Evolutionary conservation across 2,888 invertebrate species (phyloP).

Genomic region (Elmis aenea): DNA sequence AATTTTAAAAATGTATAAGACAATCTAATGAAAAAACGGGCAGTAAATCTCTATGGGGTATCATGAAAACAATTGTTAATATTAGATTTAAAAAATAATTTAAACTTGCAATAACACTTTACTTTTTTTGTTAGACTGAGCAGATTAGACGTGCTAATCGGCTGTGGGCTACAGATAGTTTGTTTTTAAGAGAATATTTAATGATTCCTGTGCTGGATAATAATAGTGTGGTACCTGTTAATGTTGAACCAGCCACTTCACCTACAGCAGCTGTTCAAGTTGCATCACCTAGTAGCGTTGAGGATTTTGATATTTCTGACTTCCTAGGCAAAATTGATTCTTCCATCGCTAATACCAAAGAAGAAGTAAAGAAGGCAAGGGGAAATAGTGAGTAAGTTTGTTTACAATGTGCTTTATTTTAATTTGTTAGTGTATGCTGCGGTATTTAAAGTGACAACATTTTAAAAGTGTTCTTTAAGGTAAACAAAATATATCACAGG

Average conservation of each 20-base stretch:
- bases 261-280: conserved; percentile 47
- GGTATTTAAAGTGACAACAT: no score
- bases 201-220: conserved; percentile 76
- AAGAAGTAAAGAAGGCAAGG: conserved; percentile 75
- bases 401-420: neutral
- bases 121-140: conserved; percentile 77
- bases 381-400: conserved; percentile 78
- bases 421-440: neutral
- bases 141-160: conserved; percentile 88
- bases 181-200: conserved; percentile 83
- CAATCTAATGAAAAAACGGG: conserved; percentile 4
- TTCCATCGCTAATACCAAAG: conserved; percentile 77
- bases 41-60: conserved; percentile 2
- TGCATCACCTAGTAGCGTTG: conserved; percentile 41
- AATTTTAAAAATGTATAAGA: no score
- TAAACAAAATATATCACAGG: no score
- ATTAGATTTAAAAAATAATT: neutral
- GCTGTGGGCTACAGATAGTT: conserved; percentile 88
- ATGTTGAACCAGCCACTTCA: conserved; percentile 41
- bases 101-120: conserved; percentile 4
- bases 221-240: conserved; percentile 58
- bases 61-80: no score
- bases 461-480: neutral
- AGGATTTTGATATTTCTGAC: conserved; percentile 71
- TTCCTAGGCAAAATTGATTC: conserved; percentile 80